phyloP scores from a whole-genome alignment of 2,888 invertebrate genomes.

The Deilephila porcellus region DNA sequence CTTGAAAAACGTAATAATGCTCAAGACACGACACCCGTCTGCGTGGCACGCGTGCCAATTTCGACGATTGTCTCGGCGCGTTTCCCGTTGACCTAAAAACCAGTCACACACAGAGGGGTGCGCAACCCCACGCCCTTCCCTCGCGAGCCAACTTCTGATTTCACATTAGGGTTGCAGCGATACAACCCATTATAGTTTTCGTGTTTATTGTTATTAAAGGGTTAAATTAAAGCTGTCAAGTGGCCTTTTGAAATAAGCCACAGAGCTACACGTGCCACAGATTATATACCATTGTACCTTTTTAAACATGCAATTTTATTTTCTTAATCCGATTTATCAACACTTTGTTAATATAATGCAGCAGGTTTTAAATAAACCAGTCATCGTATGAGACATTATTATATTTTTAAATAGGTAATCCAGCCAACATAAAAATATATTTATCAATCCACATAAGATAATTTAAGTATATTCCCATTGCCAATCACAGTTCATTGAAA shows the following conservation, averaged over 20 bases:
- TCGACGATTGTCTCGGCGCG: slow-evolving; percentile 25
- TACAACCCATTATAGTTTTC: background rate
- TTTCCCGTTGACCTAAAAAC: slow-evolving; percentile 30
- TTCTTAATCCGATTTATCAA: background rate
- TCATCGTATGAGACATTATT: too few relatives aligned
- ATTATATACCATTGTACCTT: background rate
- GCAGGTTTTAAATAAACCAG: too few relatives aligned
- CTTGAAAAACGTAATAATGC: slow-evolving; percentile 1
- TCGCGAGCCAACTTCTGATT: slow-evolving; percentile 25
- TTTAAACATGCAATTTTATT: background rate
- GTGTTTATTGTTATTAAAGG: background rate
- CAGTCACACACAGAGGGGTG: slow-evolving; percentile 27
- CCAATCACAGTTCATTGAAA: too few relatives aligned
- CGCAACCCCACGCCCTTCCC: slow-evolving; percentile 23
- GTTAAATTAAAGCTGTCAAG: background rate
- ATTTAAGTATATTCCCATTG: too few relatives aligned
- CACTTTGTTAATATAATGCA: background rate
- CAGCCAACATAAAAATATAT: too few relatives aligned
- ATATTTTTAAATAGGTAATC: too few relatives aligned
- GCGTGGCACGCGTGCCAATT: slow-evolving; percentile 25
- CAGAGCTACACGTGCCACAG: background rate
- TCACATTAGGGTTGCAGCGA: slow-evolving; percentile 7
- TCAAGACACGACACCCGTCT: slow-evolving; percentile 18
- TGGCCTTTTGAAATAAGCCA: background rate
- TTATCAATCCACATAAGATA: too few relatives aligned